Base-by-base conservation (phyloP, 2,797 vertebrate genomes). In the Gallirallus australis region DNA sequence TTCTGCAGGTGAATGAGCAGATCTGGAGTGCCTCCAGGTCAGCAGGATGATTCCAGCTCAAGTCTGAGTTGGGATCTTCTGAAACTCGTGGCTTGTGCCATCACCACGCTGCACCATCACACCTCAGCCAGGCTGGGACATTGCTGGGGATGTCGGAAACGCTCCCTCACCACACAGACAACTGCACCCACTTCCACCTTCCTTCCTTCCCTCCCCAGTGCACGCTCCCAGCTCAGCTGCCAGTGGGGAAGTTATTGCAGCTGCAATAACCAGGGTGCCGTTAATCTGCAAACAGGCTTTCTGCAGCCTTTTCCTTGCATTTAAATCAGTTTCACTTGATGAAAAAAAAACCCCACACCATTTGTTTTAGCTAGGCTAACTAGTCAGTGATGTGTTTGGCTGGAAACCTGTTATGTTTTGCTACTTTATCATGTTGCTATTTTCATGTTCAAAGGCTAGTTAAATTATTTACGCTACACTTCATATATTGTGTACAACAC, bases 391-490 rank as follows among this genome's bases (percentile, higher is more conserved):
- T 54, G 86, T 79, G 94, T 93, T 94, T 86, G 90, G 89, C 91
- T 95, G 66, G 71, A 91, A 95, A 95, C 68, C 73, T 88, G 90
- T 91, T 91, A 85, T 87, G 78, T 93, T 96, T 89, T 90, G 93
- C 84, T 94, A 84, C 87, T 95, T 96, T 86, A 96, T 86, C 70
- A 77, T 78, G 84, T 95, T 78, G 84, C 89, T 91, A 95, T 93
- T 95, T 95, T 83, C 89, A 96, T 89, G 92, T 95, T 97, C 93
- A 96, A 96, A 94, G 83, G 84, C 95, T 92, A 83, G 92, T 90
- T 96, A 95, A 96, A 95, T 97, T 96, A 97, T 97, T 96, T 94
- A 96, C 73, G 2, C 93, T 96, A 86, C 91, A 92, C 86, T 96
- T 95, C 95, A 90, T 95, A 87, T 94, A 87, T 78, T 94, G 93